Conservation (phyloP, 2,797 vertebrate species). For the Phyllotis vaccarum region DNA sequence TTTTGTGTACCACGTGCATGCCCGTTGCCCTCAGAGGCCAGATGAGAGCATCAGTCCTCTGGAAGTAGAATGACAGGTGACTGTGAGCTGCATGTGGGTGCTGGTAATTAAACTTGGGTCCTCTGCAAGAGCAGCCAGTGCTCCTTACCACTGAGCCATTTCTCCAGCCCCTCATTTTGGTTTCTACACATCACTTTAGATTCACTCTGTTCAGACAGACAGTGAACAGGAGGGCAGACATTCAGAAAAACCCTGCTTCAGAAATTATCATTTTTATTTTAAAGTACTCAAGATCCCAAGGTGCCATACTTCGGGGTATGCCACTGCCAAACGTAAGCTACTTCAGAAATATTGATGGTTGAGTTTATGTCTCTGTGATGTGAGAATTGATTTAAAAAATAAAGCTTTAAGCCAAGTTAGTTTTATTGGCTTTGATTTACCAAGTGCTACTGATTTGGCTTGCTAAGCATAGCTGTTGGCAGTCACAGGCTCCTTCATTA, state of each 20-base stretch:
- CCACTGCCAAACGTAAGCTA: background rate
- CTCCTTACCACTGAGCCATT: background rate
- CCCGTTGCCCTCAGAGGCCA: background rate
- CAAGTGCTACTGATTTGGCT: background rate
- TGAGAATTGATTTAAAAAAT: background rate
- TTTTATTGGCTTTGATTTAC: background rate
- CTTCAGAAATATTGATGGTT: background rate
- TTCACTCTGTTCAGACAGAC: background rate
- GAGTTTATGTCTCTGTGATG: background rate
- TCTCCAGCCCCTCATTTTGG: background rate
- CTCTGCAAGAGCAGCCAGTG: background rate
- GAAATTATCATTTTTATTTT: background rate
- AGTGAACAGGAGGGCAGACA: background rate
- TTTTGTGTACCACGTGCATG: background rate
- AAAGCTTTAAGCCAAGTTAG: background rate
- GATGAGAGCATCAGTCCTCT: background rate
- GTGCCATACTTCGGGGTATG: background rate
- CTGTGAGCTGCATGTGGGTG: background rate
- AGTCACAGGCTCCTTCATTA: background rate
- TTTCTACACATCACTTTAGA: background rate
- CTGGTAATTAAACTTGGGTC: background rate
- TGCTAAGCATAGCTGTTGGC: background rate
- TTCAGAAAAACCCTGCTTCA: background rate
- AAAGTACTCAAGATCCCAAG: background rate
- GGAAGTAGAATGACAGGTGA: background rate